These are phyloP conservation scores for Distichodus sexfasciatus DNA, from an alignment of 2,797 vertebrate genomes.

Conservation along the genomic window DNA sequence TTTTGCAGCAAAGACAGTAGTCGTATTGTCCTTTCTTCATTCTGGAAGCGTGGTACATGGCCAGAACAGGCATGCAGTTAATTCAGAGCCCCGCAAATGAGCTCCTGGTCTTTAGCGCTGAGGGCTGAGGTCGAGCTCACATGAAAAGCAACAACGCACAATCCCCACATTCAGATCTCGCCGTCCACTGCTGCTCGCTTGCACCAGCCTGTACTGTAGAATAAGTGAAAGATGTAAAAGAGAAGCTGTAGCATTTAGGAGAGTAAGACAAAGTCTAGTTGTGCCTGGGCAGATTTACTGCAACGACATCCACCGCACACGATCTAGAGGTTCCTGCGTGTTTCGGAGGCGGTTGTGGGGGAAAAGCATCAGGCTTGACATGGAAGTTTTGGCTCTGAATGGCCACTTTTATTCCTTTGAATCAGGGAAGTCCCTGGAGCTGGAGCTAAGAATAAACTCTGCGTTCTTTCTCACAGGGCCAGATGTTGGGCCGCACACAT, in stretches of 20 bases:
- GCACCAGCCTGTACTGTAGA: not conserved
- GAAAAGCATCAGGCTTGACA: constrained; percentile 15
- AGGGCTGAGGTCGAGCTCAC: constrained; percentile 7
- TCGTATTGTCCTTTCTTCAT: constrained; percentile 8
- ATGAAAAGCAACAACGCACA: constrained; percentile 8
- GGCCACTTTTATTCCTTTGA: constrained; percentile 44
- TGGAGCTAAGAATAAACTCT: constrained; percentile 47
- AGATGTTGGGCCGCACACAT: constrained; percentile 43
- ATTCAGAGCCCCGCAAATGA: constrained; percentile 21
- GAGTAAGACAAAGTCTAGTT: not conserved
- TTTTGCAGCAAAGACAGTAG: constrained; percentile 5
- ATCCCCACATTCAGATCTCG: constrained; percentile 15
- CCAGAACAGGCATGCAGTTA: constrained; percentile 35
- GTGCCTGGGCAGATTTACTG: not conserved
- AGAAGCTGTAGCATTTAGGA: not conserved
- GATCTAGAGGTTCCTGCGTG: no score
- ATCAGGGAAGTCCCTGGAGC: constrained; percentile 41
- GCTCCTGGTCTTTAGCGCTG: constrained; percentile 5
- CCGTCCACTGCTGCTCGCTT: constrained; percentile 22
- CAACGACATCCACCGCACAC: not conserved
- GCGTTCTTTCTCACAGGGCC: constrained; percentile 48
- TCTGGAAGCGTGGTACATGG: constrained; percentile 8
- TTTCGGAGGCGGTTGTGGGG: not conserved
- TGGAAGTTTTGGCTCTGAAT: constrained; percentile 35
- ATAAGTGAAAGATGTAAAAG: not conserved